Base-by-base conservation (phyloP, 1,140 invertebrate genomes). In the Diabrotica virgifera region DNA sequence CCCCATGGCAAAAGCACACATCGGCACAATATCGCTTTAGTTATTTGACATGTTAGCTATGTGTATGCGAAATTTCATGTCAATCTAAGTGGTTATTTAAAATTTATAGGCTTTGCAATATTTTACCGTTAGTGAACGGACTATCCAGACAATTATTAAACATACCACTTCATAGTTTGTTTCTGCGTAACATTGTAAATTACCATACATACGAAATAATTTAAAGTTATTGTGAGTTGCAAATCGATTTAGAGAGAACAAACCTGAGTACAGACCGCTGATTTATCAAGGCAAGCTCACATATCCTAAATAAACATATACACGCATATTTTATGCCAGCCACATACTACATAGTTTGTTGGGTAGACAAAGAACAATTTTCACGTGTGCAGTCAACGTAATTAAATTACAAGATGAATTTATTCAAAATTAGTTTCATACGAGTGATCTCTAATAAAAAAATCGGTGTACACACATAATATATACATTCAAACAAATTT, bases 371-470 rank as follows among this genome's bases (percentile, higher is more conserved):
- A 46, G 40, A 46, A 46, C 40, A 46, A 24, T 24, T 24, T 24
- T 24, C 24, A 24, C 24, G 24, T 24, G 24, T 4, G 24, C 24
- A 24, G 24, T 24, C 24, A 24, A 24, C 24, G 24, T 24, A 24
- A 24, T 24, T n/a, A 5, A 46, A 46, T 46, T 46, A 46, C 40
- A 46, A 46, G 40, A 46, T 46, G 5, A 46, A 46, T 46, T 46
- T 46, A 46, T 46, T 46, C 40, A 46, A 46, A 46, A 46, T 46
- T 46, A 46, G 40, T 46, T 46, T n/a, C 8, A 46, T n/a, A n/a
- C n/a, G 40, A 46, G n/a, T n/a, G 40, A 46, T 46, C 6, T 10
- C 40, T 46, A n/a, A 46, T n/a, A 46, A 46, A 46, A 46, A 46
- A 46, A 46, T 46, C n/a, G 5, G 3, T 46, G 40, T 24, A 24